These are phyloP conservation scores for Drosophila borealis DNA, from an alignment of 2,888 invertebrate genomes.

Conservation along the genomic window DNA sequence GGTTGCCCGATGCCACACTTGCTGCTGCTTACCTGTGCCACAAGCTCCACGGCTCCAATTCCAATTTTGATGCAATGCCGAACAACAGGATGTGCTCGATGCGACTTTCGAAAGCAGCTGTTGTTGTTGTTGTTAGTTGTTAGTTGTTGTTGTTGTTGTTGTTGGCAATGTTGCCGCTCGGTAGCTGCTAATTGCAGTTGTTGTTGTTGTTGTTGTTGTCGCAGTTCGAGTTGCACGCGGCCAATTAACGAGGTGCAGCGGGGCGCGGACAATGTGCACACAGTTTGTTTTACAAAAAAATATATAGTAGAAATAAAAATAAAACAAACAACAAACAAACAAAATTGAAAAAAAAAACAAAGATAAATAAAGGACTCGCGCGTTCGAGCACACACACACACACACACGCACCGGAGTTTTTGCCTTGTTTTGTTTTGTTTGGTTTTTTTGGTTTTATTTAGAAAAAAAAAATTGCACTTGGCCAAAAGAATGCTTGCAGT, in stretches of 20 bases:
- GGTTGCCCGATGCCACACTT: slow-evolving; percentile 18
- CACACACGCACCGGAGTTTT: slow-evolving; percentile 21
- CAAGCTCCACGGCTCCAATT: slow-evolving; percentile 26
- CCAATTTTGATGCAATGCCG: slow-evolving; percentile 64
- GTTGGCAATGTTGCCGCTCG: slow-evolving; percentile 26
- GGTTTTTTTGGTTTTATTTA: slow-evolving; percentile 2
- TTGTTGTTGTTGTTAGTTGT: slow-evolving; percentile 43
- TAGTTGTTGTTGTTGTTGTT: slow-evolving; percentile 13
- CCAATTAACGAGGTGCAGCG: slow-evolving; percentile 43
- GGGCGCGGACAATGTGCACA: slow-evolving; percentile 20
- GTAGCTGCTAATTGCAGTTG: slow-evolving; percentile 24
- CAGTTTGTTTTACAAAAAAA: slow-evolving; percentile 19
- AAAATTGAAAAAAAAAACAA: slow-evolving; percentile 16
- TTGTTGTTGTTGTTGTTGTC: slow-evolving; percentile 20
- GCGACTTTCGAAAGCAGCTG: slow-evolving; percentile 68
- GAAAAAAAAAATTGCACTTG: slow-evolving; percentile 9
- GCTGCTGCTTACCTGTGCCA: slow-evolving; percentile 35
- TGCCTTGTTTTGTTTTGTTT: slow-evolving; percentile 10
- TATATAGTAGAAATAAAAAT: not conserved
- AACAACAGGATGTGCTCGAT: slow-evolving; percentile 67
- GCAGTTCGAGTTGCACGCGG: slow-evolving; percentile 56
- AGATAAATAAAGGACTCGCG: slow-evolving; percentile 35
- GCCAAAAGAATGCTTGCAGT: not conserved
- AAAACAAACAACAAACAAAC: slow-evolving; percentile 15
- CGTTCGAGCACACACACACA: slow-evolving; percentile 14